phyloP scores from a whole-genome alignment of 1,140 invertebrate species.

The Nymphalis io region DNA sequence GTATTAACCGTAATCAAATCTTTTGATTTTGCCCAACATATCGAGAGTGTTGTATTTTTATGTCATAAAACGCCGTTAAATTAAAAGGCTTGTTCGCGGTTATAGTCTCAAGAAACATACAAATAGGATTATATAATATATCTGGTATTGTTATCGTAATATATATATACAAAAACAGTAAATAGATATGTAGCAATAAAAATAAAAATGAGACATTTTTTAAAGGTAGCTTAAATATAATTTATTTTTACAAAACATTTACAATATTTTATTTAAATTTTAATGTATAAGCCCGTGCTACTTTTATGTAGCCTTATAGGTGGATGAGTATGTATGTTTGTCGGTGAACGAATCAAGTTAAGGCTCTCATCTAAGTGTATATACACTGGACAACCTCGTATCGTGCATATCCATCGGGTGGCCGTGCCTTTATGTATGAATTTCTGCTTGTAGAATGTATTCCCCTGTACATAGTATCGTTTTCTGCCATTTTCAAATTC shows the following conservation, averaged over 20 bases:
- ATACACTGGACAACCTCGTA: conserved; percentile 24
- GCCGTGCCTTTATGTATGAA: conserved; percentile 10
- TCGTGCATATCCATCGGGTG: conserved; percentile 28
- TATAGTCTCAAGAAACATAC: too few relatives aligned
- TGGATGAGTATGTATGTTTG: conserved; percentile 12
- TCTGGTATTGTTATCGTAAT: too few relatives aligned
- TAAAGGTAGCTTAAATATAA: too few relatives aligned
- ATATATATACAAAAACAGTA: neutral
- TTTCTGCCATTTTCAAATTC: conserved; percentile 27
- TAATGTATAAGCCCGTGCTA: conserved; percentile 15
- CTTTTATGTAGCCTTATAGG: conserved; percentile 7
- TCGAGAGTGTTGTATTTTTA: too few relatives aligned
- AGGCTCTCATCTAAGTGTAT: conserved; percentile 25
- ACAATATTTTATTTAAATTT: conserved; percentile 8
- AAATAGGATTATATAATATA: too few relatives aligned
- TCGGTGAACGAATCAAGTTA: conserved; percentile 12
- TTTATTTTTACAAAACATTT: too few relatives aligned
- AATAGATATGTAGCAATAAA: neutral
- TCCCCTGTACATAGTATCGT: conserved; percentile 28
- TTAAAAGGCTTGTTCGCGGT: too few relatives aligned
- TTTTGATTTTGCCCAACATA: too few relatives aligned
- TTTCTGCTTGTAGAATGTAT: conserved; percentile 34
- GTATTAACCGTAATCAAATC: too few relatives aligned
- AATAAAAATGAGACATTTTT: neutral
- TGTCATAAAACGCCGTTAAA: too few relatives aligned